These are phyloP conservation scores for Pandemis corylana DNA, from an alignment of 2,888 invertebrate species.

Conservation along the genomic window DNA sequence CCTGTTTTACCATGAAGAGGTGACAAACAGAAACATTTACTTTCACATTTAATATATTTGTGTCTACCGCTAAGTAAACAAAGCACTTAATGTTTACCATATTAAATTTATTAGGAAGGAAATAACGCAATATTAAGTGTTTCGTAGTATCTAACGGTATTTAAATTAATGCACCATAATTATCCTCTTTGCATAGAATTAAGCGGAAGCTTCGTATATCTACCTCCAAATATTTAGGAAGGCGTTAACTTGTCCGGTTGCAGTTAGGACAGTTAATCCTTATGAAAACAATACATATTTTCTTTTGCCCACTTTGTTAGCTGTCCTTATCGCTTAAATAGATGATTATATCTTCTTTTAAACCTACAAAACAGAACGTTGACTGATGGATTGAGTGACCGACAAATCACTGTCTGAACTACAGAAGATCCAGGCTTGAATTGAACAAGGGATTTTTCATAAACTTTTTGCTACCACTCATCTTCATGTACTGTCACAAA, in stretches of 20 bases:
- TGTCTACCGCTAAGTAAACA: no score
- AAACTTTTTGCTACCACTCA: no score
- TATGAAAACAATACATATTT: neutral
- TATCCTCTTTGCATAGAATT: neutral
- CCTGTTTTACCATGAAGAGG: no score
- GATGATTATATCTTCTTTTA: neutral
- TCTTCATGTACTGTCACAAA: no score
- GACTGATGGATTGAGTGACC: no score
- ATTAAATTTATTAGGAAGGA: neutral
- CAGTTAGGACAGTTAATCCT: neutral
- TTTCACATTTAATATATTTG: no score
- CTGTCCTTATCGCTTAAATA: neutral
- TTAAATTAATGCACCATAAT: neutral
- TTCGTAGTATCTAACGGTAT: neutral
- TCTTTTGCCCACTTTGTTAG: neutral
- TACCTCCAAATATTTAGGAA: slow-evolving; percentile 3
- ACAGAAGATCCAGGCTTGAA: no score
- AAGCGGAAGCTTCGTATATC: neutral
- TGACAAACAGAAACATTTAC: no score
- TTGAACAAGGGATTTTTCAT: no score
- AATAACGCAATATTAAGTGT: neutral
- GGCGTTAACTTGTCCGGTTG: neutral
- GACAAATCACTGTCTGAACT: no score
- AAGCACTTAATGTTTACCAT: neutral
- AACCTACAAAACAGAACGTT: neutral